Evolutionary conservation across 2,888 invertebrate species (phyloP), one percentile per base, ranked within the genome.

Genomic region (Lomographa bimaculata): DNA sequence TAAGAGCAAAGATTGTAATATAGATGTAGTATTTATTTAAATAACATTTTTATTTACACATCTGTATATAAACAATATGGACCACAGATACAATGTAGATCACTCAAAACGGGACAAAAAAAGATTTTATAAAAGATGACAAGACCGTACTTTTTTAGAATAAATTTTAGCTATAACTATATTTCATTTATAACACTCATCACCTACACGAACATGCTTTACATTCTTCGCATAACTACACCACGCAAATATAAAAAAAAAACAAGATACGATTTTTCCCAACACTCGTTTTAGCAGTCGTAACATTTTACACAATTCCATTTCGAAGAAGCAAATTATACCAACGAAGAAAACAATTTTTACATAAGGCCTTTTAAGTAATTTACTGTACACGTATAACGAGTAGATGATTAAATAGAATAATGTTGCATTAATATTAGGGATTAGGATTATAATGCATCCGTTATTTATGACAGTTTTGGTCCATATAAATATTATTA

Each of bases 401-500:
- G 75, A 86, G 73, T 81, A 85, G 84, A 86, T 85, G 85, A 85
- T 79, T 79, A 80, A 71, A 78, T 76, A 83, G 79, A 83, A 84
- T 81, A 80, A 82, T 81, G 76, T 73, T 72, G 78, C 72, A 77
- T 81, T 83, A 80, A 82, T 77, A 82, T 82, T 83, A 84, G 74
- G 71, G 76, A 70, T 78, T 78, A 83, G 78, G 85, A 84, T 78
- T 49, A 79, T 81, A 80, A 85, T 84, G 78, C 71, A 76, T 86
- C 83, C 82, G 73, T 82, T 51, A 84, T 79, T 82, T 79, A 87
- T 76, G 85, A 85, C 82, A 85, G 82, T 85, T 53, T 89, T 89
- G 89, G 89, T 89, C 89, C 89, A 89, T 89, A 85, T 76, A 81
- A 84, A 79, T 79, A 84, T 85, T 84, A 83, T 82, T 85, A 85